phyloP scores from a whole-genome alignment of 2,797 vertebrate genomes.

The Octomys mimax region DNA sequence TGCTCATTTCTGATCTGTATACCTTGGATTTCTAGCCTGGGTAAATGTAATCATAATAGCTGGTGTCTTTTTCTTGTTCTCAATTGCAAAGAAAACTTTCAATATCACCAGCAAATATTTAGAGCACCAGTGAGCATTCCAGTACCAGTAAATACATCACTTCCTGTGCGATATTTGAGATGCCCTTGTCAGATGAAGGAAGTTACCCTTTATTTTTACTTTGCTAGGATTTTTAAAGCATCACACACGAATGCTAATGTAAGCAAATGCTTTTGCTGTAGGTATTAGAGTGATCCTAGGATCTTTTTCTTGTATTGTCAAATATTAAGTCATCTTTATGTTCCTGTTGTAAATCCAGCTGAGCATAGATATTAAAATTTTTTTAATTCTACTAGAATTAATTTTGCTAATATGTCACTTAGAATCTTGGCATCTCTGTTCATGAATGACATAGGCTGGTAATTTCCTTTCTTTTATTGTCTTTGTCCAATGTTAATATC shows the following conservation, averaged over 20 bases:
- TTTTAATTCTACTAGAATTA: background rate
- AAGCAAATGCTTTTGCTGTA: background rate
- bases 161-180: background rate
- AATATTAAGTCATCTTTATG: background rate
- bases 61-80: slow-evolving; percentile 21
- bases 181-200: background rate
- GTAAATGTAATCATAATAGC: background rate
- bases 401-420: slow-evolving; percentile 5
- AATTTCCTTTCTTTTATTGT: background rate
- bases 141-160: background rate
- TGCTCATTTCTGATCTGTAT: background rate
- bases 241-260: background rate
- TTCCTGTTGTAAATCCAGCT: background rate
- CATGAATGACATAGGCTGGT: background rate
- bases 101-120: background rate
- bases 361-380: background rate
- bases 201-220: background rate
- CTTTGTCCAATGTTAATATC: background rate
- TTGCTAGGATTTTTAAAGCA: background rate
- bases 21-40: background rate
- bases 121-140: background rate
- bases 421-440: background rate
- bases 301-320: slow-evolving; percentile 8
- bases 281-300: background rate
- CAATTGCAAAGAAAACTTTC: background rate